Evolutionary conservation across 2,113 vertebrate species (phyloP), one percentile per base, ranked within the genome.

Genomic region (Oceanodroma tethys): DNA sequence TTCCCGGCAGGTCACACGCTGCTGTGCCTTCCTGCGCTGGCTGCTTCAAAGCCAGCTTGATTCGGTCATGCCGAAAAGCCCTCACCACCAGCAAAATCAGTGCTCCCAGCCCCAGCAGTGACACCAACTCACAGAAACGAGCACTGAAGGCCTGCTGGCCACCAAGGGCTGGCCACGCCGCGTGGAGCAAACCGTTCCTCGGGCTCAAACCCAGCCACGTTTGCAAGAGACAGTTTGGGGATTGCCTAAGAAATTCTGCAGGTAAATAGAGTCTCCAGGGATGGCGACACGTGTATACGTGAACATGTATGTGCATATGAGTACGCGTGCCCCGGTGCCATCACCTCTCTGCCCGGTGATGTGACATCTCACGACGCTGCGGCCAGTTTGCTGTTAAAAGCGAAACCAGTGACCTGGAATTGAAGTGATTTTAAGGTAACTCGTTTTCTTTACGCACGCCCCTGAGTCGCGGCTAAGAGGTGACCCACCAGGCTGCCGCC

Each of bases 221-320:
- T 26, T 14, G 9, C 38, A 27, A 34, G 52, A 26, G 30, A 6
- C 29, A 3, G 4, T 13, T 7, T 11, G 62, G 56, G 36, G 26
- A 3, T 8, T 6, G 10, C n/a, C 13, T 19, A n/a, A 20, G 48
- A 19, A 16, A 10, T 43, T 32, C 55, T 16, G 58, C 7, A 20
- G 43, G 50, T 8, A 4, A 36, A 23, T 8, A 29, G 62, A 30
- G 66, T 8, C 48, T 32, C 19, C 15, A 4, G 32, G 62, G 73
- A 21, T 3, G 14, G n/a, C 0, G 2, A n/a, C 20, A 8, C 7
- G 4, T 0, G 7, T 6, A 1, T 9, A 6, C 0, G 20, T 3
- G 29, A 30, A 12, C 19, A 18, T 8, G 0, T 6, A 25, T 6
- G 34, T 36, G 65, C 10, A 1, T 0, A 6, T 0, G 8, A 25